phyloP scores from a whole-genome alignment of 2,888 invertebrate species.

The Barypeithes pellucidus region DNA sequence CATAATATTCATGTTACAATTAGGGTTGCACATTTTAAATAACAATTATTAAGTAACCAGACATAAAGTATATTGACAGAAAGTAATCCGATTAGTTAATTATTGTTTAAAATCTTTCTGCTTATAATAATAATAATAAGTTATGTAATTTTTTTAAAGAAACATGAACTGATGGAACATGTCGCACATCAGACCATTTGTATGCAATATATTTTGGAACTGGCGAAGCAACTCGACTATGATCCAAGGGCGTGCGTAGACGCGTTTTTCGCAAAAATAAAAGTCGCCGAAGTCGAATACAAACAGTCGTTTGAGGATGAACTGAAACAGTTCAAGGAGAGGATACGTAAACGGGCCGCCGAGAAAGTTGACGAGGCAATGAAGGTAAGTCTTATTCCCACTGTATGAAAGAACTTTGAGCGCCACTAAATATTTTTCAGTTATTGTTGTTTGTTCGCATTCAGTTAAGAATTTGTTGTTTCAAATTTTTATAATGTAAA shows the following conservation, averaged over 20 bases:
- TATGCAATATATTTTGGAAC: slow-evolving; percentile 98
- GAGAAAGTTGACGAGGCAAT: slow-evolving; percentile 89
- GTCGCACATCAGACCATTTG: slow-evolving; percentile 98
- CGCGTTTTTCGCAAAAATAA: slow-evolving; percentile 92
- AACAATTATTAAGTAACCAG: too few relatives aligned
- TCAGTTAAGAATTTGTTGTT: too few relatives aligned
- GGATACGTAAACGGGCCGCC: slow-evolving; percentile 88
- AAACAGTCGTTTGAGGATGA: slow-evolving; percentile 96
- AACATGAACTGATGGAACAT: slow-evolving; percentile 94
- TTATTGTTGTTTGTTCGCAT: too few relatives aligned
- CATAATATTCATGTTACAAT: too few relatives aligned
- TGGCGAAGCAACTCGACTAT: slow-evolving; percentile 93
- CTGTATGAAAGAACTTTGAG: too few relatives aligned
- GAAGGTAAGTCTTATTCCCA: slow-evolving; percentile 61
- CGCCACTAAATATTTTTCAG: too few relatives aligned
- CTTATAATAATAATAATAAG: not conserved
- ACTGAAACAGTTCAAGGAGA: slow-evolving; percentile 88
- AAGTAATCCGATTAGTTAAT: too few relatives aligned
- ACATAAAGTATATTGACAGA: too few relatives aligned
- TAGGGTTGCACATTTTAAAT: too few relatives aligned
- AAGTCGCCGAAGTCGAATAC: slow-evolving; percentile 94
- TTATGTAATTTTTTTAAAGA: slow-evolving; percentile 75
- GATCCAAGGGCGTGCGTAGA: slow-evolving; percentile 93
- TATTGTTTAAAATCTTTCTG: too few relatives aligned
- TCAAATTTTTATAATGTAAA: too few relatives aligned